Evolutionary conservation across 2,797 vertebrate species (phyloP).

Genomic region (Myripristis murdjan): DNA sequence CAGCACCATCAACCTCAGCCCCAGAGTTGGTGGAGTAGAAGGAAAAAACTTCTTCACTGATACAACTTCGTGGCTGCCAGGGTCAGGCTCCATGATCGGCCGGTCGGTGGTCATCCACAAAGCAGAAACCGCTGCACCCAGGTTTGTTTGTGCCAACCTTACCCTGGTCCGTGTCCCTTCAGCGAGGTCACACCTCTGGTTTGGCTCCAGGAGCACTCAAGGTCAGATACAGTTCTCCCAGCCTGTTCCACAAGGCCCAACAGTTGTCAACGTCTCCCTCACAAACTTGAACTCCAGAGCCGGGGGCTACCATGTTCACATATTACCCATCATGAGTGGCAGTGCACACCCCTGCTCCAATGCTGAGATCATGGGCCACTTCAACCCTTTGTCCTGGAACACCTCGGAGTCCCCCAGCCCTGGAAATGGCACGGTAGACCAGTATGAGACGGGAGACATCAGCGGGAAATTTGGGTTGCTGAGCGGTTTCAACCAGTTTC

Average conservation of each 20-base stretch:
- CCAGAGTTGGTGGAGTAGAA: slow-evolving; percentile 39
- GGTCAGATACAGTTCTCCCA: slow-evolving; percentile 80
- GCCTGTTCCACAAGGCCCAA: slow-evolving; percentile 77
- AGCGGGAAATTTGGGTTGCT: slow-evolving; percentile 87
- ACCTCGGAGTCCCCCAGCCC: slow-evolving; percentile 70
- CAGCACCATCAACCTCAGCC: slow-evolving; percentile 68
- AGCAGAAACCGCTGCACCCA: slow-evolving; percentile 47
- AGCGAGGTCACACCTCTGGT: slow-evolving; percentile 75
- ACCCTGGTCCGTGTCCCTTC: slow-evolving; percentile 69
- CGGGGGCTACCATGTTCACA: slow-evolving; percentile 85
- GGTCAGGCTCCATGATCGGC: slow-evolving; percentile 66
- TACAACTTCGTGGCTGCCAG: slow-evolving; percentile 79
- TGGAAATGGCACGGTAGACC: slow-evolving; percentile 83
- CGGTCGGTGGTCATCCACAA: slow-evolving; percentile 87
- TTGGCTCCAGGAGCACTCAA: slow-evolving; percentile 59
- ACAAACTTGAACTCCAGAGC: slow-evolving; percentile 68
- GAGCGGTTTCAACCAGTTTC: slow-evolving; percentile 35
- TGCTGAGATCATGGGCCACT: slow-evolving; percentile 82
- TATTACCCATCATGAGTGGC: slow-evolving; percentile 77
- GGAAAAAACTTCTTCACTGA: slow-evolving; percentile 87
- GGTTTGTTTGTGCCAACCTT: slow-evolving; percentile 88
- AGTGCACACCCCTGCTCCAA: slow-evolving; percentile 78
- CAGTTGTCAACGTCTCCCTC: slow-evolving; percentile 76
- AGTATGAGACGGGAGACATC: slow-evolving; percentile 89
- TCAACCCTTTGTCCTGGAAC: slow-evolving; percentile 83